Evolutionary conservation across 2,888 invertebrate species (phyloP).

Genomic region (Sycophila texana): DNA sequence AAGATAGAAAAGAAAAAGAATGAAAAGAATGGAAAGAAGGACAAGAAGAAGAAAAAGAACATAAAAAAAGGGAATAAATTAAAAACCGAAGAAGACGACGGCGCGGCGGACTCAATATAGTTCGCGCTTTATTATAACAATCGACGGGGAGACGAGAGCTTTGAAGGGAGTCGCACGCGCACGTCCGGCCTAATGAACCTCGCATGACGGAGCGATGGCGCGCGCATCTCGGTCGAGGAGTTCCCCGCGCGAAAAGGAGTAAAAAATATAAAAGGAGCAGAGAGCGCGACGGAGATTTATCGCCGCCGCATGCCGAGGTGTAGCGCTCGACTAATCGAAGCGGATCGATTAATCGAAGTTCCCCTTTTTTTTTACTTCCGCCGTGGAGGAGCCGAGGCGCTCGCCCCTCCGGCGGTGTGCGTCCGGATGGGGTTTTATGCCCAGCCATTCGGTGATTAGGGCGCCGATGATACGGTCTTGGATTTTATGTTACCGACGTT

Average conservation of each 20-base stretch:
- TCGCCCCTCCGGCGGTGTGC: too few relatives aligned
- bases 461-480: too few relatives aligned
- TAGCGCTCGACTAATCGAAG: neutral
- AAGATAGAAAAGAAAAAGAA: too few relatives aligned
- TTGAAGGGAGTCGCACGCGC: slow-evolving; percentile 33
- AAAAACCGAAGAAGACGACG: neutral
- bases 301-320: neutral
- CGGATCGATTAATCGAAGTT: slow-evolving; percentile 18
- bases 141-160: neutral
- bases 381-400: neutral
- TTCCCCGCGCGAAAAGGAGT: slow-evolving; percentile 40
- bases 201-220: slow-evolving; percentile 65
- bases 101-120: neutral
- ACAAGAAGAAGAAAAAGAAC: too few relatives aligned
- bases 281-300: slow-evolving; percentile 37
- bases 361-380: neutral
- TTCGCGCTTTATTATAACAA: slow-evolving; percentile 30
- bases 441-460: neutral
- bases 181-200: slow-evolving; percentile 67
- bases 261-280: slow-evolving; percentile 37
- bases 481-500: too few relatives aligned
- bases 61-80: too few relatives aligned
- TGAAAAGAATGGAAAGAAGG: too few relatives aligned
- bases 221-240: slow-evolving; percentile 47
- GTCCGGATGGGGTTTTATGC: neutral